These are phyloP conservation scores for Patiria miniata DNA, from an alignment of 35 echinoderm and acorn worm genomes.

Conservation along the genomic window DNA sequence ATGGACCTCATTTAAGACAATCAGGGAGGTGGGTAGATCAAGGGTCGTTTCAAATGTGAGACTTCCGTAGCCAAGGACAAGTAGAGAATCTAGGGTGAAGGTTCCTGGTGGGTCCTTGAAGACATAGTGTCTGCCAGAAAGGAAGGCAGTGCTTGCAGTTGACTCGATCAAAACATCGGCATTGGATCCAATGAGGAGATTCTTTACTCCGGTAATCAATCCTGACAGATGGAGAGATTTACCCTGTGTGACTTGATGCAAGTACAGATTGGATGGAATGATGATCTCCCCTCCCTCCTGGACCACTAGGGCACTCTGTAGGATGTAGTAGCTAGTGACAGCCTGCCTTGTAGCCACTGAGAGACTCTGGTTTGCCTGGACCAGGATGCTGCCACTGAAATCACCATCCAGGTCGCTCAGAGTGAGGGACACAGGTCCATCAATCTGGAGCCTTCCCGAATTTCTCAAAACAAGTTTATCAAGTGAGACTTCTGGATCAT, in stretches of 20 bases:
- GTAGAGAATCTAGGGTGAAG: conserved; percentile 55
- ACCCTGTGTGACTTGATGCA: conserved; percentile 15
- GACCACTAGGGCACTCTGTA: conserved; percentile 67
- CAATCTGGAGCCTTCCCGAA: conserved; percentile 39
- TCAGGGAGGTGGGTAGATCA: conserved; percentile 4
- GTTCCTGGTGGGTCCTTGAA: conserved; percentile 65
- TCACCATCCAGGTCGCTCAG: conserved; percentile 63
- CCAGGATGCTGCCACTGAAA: conserved; percentile 62
- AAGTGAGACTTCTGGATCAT: conserved; percentile 23
- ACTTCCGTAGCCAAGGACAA: conserved; percentile 56
- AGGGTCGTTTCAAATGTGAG: conserved; percentile 26
- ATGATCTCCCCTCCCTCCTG: conserved; percentile 63
- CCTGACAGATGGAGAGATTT: conserved; percentile 58
- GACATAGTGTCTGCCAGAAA: conserved; percentile 17
- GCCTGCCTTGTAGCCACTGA: conserved; percentile 65
- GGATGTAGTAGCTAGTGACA: conserved; percentile 40
- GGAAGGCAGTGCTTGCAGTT: conserved; percentile 56
- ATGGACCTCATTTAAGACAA: conserved; percentile 42
- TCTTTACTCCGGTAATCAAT: conserved; percentile 52
- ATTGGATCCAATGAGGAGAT: conserved; percentile 53
- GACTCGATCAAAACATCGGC: conserved; percentile 39
- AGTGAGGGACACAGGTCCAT: conserved; percentile 41
- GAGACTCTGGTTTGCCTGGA: conserved; percentile 65
- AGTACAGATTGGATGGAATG: conserved; percentile 63
- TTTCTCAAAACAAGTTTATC: conserved; percentile 38